These are phyloP conservation scores for Takifugu rubripes DNA, from an alignment of 2,797 vertebrate genomes.

Conservation along the genomic window DNA sequence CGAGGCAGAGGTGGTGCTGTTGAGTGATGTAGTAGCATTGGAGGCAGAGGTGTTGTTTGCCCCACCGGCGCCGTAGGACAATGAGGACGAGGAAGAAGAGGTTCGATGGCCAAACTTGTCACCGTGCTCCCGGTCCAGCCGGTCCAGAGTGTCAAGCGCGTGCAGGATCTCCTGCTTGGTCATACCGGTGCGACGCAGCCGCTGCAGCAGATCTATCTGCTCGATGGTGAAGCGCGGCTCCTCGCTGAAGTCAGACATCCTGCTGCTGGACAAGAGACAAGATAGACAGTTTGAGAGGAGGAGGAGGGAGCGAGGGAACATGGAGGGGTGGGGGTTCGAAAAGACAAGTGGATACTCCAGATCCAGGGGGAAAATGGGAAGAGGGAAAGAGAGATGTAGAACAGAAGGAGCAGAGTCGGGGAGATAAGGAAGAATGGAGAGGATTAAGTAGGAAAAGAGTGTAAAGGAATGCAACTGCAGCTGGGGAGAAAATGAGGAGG, in stretches of 20 bases:
- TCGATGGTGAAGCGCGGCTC: conserved; percentile 99
- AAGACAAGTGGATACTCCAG: conserved; percentile 25
- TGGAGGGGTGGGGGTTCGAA: conserved; percentile 35
- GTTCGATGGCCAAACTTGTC: conserved; percentile 93
- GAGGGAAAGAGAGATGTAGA: conserved; percentile 10
- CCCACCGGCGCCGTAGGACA: conserved; percentile 76
- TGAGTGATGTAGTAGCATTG: conserved; percentile 51
- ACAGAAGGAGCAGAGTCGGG: conserved; percentile 32
- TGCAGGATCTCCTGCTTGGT: conserved; percentile 96
- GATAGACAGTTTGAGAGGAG: conserved; percentile 34
- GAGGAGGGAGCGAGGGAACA: conserved; percentile 23
- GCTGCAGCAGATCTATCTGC: conserved; percentile 98
- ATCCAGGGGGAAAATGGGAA: conserved; percentile 4
- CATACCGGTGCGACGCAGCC: conserved; percentile 93
- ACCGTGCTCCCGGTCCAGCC: conserved; percentile 95
- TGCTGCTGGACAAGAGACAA: conserved; percentile 54
- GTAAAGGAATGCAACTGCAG: conserved; percentile 38
- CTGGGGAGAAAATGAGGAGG: conserved; percentile 33
- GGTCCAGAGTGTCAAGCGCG: conserved; percentile 94
- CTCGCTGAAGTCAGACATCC: conserved; percentile 97
- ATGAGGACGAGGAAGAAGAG: conserved; percentile 76
- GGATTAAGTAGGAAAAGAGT: conserved; percentile 47
- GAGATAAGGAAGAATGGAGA: conserved; percentile 44
- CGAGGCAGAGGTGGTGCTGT: conserved; percentile 73
- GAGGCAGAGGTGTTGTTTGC: conserved; percentile 71